phyloP scores from a whole-genome alignment of 2,113 vertebrate species.

The Aptenodytes patagonicus region DNA sequence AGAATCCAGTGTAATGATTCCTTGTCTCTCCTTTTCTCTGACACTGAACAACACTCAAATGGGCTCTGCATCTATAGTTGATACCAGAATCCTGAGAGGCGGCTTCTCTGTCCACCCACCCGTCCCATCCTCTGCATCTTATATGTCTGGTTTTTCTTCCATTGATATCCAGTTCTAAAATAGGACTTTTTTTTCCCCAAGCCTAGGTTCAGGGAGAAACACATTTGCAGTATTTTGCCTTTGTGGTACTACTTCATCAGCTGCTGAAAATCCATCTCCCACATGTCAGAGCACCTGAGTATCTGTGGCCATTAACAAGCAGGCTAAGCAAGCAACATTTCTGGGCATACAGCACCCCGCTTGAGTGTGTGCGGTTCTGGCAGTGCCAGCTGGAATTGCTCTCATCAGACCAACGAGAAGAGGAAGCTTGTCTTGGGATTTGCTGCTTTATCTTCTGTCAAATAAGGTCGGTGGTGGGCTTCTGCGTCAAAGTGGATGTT shows the following conservation, averaged over 20 bases:
- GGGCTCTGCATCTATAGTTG: background rate
- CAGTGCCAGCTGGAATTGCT: background rate
- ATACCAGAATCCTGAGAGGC: background rate
- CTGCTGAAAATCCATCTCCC: background rate
- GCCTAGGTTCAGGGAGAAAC: background rate
- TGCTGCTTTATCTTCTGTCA: background rate
- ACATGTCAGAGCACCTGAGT: background rate
- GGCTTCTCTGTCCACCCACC: background rate
- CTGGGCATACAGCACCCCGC: accelerated
- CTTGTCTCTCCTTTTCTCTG: background rate
- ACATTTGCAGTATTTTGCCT: background rate
- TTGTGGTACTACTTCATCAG: background rate
- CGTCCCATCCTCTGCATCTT: background rate
- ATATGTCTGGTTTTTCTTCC: background rate
- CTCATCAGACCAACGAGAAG: background rate
- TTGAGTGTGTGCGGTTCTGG: accelerated
- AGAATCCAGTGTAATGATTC: background rate
- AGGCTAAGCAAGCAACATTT: background rate
- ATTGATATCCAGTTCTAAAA: background rate
- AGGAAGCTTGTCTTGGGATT: background rate
- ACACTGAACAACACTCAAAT: background rate
- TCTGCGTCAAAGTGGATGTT: background rate
- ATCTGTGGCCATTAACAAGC: background rate
- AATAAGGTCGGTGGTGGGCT: background rate
- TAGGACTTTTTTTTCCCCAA: background rate